Percentiles rank a stretch among this genome's conserved stretches.
Conservation (phyloP, 2,113 vertebrate genomes). For the Chaetorhynchus papuensis region DNA sequence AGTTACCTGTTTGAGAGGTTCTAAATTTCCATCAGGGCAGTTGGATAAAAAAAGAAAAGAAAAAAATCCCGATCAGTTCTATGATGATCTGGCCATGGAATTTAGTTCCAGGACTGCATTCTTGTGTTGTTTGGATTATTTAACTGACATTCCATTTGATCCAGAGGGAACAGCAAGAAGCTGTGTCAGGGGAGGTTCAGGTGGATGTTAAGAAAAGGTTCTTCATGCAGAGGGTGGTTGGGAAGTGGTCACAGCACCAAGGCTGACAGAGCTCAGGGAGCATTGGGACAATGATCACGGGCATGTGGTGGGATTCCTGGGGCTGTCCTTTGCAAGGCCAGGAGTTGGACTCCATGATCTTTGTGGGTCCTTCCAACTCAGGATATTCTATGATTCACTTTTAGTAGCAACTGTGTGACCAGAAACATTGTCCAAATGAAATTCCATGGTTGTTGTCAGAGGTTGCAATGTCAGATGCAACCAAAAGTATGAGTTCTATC, state of each 20-base stretch:
- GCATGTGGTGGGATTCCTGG: not conserved
- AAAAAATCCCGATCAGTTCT: not conserved
- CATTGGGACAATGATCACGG: not conserved
- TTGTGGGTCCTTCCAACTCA: not conserved
- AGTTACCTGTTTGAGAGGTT: not conserved
- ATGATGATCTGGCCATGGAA: not conserved
- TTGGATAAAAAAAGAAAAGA: not conserved
- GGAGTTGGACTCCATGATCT: not conserved
- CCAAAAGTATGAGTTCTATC: not conserved
- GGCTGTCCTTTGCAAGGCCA: not conserved
- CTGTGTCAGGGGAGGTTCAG: not conserved
- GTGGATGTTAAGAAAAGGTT: not conserved
- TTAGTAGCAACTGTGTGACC: not conserved
- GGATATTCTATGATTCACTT: not conserved
- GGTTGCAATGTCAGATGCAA: not conserved
- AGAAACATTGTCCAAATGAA: not conserved
- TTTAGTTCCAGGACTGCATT: not conserved
- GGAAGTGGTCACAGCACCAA: not conserved
- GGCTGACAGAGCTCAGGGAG: not conserved
- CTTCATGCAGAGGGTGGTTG: accelerated
- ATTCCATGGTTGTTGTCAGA: not conserved
- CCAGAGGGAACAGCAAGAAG: not conserved
- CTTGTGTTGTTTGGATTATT: not conserved
- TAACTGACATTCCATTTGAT: not conserved
- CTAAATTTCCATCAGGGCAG: not conserved